Conservation (phyloP, 1,140 invertebrate genomes). For the Plectrocnemia conspersa region DNA sequence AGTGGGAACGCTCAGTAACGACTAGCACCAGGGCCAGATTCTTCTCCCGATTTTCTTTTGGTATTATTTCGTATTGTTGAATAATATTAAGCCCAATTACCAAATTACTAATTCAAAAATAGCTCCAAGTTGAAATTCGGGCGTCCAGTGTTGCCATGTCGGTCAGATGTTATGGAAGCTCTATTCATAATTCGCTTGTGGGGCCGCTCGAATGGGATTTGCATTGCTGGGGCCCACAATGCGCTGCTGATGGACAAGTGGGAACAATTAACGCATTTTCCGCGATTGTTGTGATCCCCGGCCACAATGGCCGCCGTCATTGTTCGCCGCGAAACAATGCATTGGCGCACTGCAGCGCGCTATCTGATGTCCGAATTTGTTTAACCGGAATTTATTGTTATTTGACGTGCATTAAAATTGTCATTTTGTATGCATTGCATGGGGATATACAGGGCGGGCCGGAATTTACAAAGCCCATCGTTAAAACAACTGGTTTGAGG, state of each 20-base stretch:
- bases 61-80: too few relatives aligned
- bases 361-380: constrained; percentile 32
- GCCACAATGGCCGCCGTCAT: constrained; percentile 23
- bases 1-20: too few relatives aligned
- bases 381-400: constrained; percentile 34
- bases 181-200: too few relatives aligned
- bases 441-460: not conserved
- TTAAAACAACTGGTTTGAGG: not conserved
- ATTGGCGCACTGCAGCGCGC: constrained; percentile 27
- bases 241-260: constrained; percentile 30
- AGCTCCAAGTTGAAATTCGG: too few relatives aligned
- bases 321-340: constrained; percentile 31
- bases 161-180: too few relatives aligned
- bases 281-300: constrained; percentile 32
- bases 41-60: too few relatives aligned
- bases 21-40: too few relatives aligned
- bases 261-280: constrained; percentile 36
- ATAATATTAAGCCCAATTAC: too few relatives aligned
- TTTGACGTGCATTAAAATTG: constrained; percentile 15
- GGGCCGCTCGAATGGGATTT: constrained; percentile 17
- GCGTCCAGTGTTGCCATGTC: too few relatives aligned
- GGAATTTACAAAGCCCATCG: not conserved
- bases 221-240: constrained; percentile 26
- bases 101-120: too few relatives aligned
- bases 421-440: not conserved